Conservation (phyloP, 2,888 invertebrate genomes). For the Mesopsocus fuscifrons region DNA sequence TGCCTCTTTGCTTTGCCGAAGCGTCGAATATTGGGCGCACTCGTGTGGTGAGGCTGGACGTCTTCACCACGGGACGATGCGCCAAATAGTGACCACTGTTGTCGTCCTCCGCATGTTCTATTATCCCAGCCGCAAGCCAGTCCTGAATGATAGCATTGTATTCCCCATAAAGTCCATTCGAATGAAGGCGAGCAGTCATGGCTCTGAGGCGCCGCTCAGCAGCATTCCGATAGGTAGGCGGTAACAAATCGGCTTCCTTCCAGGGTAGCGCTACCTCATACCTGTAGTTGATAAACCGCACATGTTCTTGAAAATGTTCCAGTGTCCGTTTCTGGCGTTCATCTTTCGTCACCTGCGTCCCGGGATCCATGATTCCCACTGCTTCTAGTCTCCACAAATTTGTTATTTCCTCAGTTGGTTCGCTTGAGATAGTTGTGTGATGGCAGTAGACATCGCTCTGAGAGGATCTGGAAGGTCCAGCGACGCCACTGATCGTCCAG, state of each 20-base stretch:
- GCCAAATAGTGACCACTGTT: slow-evolving; percentile 14
- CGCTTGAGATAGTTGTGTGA: background rate
- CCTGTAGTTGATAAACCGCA: background rate
- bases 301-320: background rate
- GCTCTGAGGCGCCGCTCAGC: background rate
- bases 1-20: slow-evolving; percentile 13
- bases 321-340: background rate
- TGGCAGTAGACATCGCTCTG: too few relatives aligned
- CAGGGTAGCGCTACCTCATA: slow-evolving; percentile 6
- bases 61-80: slow-evolving; percentile 17
- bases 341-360: background rate
- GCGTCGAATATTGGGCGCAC: slow-evolving; percentile 18
- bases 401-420: background rate
- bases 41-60: slow-evolving; percentile 15
- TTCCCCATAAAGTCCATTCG: slow-evolving; percentile 4
- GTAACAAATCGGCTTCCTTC: background rate
- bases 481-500: background rate
- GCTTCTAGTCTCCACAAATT: background rate
- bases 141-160: slow-evolving; percentile 11
- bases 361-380: background rate
- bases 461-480: background rate
- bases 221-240: background rate
- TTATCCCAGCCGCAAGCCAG: slow-evolving; percentile 12
- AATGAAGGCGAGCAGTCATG: background rate
- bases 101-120: slow-evolving; percentile 7